Evolutionary conservation across 2,797 vertebrate genomes (phyloP).

Genomic region (Notamacropus eugenii): DNA sequence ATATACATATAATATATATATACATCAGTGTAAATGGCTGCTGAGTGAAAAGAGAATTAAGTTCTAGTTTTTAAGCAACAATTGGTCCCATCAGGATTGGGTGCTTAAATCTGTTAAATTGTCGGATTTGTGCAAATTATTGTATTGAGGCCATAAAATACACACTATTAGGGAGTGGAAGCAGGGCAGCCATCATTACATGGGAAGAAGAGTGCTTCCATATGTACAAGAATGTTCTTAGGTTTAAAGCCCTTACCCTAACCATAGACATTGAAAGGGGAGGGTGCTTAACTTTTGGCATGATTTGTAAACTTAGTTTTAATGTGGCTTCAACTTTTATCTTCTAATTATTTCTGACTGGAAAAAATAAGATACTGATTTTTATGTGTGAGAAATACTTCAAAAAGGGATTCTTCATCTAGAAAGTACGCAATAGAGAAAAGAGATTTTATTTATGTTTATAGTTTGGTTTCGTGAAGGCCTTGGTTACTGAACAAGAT

Average conservation of each 20-base stretch:
- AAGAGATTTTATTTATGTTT: conserved; percentile 8
- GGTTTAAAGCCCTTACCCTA: conserved; percentile 19
- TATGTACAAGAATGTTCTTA: neutral
- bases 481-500: neutral
- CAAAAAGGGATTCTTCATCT: conserved; percentile 12
- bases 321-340: conserved; percentile 42
- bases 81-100: neutral
- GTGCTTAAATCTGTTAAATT: neutral
- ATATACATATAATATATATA: too few species aligned
- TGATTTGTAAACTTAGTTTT: conserved; percentile 34
- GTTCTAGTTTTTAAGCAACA: neutral
- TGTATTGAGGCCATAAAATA: conserved; percentile 29
- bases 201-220: neutral
- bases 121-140: neutral
- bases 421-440: neutral
- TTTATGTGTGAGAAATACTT: neutral
- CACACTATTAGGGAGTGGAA: neutral
- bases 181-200: conserved; percentile 6
- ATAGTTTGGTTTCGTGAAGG: conserved; percentile 29
- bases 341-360: conserved; percentile 25
- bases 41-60: neutral
- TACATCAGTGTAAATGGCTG: neutral
- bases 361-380: conserved; percentile 16
- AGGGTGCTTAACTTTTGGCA: conserved; percentile 30
- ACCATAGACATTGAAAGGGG: neutral